Conservation (phyloP, 2,888 invertebrate species). For the Euphydryas editha region DNA sequence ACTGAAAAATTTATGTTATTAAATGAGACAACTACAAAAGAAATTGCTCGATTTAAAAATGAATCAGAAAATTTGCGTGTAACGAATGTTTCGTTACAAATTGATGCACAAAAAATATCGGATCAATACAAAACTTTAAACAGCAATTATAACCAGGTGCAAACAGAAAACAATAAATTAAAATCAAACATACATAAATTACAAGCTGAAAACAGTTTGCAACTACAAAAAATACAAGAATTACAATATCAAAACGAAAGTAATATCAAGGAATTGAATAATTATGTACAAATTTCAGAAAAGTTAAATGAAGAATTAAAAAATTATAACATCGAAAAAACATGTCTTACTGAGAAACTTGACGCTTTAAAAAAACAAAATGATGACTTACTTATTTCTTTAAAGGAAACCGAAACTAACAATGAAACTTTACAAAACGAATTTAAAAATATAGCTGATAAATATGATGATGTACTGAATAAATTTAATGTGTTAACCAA, state of each 20-base stretch:
- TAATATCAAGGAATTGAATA: conserved; percentile 37
- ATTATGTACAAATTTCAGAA: conserved; percentile 38
- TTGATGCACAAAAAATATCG: conserved; percentile 45
- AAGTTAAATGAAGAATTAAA: conserved; percentile 33
- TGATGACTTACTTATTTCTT: conserved; percentile 29
- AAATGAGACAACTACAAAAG: conserved; percentile 27
- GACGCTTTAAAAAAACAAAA: conserved; percentile 45
- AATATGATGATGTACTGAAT: conserved; percentile 43
- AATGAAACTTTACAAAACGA: conserved; percentile 45
- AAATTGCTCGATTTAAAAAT: conserved; percentile 32
- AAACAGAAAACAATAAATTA: conserved; percentile 51
- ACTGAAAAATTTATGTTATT: conserved; percentile 41
- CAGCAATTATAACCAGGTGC: conserved; percentile 47
- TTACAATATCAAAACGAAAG: conserved; percentile 39
- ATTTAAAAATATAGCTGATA: conserved; percentile 46
- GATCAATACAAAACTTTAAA: conserved; percentile 44
- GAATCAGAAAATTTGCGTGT: conserved; percentile 40
- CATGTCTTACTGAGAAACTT: conserved; percentile 40
- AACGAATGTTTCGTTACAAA: conserved; percentile 47
- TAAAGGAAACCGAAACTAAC: conserved; percentile 39
- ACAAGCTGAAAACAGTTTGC: conserved; percentile 39
- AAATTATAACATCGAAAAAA: conserved; percentile 28
- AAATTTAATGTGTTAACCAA: conserved; percentile 33
- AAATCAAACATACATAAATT: conserved; percentile 44
- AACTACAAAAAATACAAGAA: conserved; percentile 43